These are phyloP conservation scores for Leptogaster cylindrica DNA, from an alignment of 2,888 invertebrate genomes.

Conservation along the genomic window DNA sequence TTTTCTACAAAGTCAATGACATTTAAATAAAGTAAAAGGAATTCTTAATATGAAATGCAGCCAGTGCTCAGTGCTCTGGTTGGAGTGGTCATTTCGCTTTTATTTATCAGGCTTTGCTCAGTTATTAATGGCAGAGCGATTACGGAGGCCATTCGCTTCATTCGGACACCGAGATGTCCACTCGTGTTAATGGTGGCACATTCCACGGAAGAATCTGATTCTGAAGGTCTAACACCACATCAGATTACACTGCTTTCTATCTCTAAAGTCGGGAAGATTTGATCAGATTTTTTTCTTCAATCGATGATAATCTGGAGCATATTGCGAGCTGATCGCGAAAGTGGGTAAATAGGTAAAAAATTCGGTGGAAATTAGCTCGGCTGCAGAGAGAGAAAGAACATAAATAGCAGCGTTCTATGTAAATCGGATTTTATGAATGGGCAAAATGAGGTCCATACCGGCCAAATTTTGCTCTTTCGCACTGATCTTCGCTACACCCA, in stretches of 20 bases:
- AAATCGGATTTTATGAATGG: no score
- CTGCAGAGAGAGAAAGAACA: no score
- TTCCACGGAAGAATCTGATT: neutral
- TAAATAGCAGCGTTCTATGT: no score
- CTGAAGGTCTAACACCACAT: neutral
- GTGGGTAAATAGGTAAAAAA: neutral
- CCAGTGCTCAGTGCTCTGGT: conserved; percentile 26
- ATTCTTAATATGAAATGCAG: conserved; percentile 37
- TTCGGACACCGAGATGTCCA: conserved; percentile 8
- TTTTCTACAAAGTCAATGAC: conserved; percentile 46
- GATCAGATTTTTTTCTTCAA: neutral
- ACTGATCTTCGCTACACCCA: no score
- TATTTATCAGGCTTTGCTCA: conserved; percentile 13
- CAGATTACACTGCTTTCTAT: neutral
- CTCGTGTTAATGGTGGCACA: neutral
- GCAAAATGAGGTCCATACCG: no score
- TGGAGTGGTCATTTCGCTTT: conserved; percentile 5
- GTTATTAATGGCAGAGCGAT: conserved; percentile 18
- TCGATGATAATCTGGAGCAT: neutral
- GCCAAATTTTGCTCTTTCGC: no score
- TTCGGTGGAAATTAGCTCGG: no score
- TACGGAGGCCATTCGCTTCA: conserved; percentile 28
- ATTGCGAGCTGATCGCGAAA: neutral
- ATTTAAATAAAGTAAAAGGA: conserved; percentile 47
- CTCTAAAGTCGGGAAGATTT: neutral